Evolutionary conservation across 2,113 vertebrate species (phyloP).

Genomic region (Glaucidium brasilianum): DNA sequence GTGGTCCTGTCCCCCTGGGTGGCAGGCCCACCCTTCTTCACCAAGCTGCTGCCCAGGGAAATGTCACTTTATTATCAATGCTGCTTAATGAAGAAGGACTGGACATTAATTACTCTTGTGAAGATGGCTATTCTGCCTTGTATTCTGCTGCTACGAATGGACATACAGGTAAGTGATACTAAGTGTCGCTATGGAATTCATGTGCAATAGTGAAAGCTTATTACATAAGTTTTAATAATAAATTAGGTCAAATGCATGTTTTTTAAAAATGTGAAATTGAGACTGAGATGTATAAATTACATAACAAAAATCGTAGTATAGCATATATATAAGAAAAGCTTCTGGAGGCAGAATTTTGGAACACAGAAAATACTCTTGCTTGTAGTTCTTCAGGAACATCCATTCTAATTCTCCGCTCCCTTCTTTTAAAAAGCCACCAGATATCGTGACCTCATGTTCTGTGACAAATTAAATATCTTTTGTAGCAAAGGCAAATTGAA

Average conservation of each 20-base stretch:
- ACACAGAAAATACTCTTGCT: background rate
- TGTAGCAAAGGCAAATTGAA: background rate
- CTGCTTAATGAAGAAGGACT: conserved; percentile 98
- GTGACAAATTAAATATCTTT: background rate
- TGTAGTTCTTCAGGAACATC: background rate
- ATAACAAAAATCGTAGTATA: background rate
- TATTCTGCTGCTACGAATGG: conserved; percentile 98
- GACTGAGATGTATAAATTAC: background rate
- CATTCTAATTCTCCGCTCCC: background rate
- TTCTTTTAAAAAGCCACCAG: background rate
- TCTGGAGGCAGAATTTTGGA: background rate
- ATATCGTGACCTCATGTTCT: background rate
- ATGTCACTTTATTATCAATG: conserved; percentile 99
- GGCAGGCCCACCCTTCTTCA: conserved; percentile 96
- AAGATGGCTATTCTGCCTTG: conserved; percentile 94
- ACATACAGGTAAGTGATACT: conserved; percentile 84
- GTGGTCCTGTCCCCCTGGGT: conserved; percentile 99
- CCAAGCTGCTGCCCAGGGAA: conserved; percentile 99
- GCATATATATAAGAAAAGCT: background rate
- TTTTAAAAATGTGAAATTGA: background rate
- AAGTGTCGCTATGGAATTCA: background rate
- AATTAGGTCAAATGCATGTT: background rate
- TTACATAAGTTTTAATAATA: background rate
- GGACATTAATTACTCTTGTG: conserved; percentile 84
- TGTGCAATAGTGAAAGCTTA: background rate